phyloP scores from a whole-genome alignment of 1,140 invertebrate genomes.

The Drosophila triauraria region DNA sequence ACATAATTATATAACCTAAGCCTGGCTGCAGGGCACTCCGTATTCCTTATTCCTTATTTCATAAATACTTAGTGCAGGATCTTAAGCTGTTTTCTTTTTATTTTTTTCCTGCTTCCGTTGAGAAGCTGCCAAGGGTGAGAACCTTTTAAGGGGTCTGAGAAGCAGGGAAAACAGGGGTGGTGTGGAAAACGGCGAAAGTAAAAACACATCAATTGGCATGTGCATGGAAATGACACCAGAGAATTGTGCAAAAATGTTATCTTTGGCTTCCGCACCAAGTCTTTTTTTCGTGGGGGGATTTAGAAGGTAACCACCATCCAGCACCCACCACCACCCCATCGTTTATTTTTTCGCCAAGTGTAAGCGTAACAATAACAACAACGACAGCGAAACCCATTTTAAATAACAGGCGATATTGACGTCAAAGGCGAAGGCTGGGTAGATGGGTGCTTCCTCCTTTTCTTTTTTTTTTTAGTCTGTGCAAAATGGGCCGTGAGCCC shows the following conservation, averaged over 20 bases:
- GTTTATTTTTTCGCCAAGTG: slow-evolving; percentile 44
- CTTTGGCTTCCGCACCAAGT: slow-evolving; percentile 82
- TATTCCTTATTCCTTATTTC: slow-evolving; percentile 2
- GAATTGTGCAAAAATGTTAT: slow-evolving; percentile 83
- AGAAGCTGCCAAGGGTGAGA: slow-evolving; percentile 19
- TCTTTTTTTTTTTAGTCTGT: slow-evolving; percentile 24
- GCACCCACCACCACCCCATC: not conserved
- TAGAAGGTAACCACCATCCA: slow-evolving; percentile 25
- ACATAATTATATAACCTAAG: slow-evolving; percentile 1
- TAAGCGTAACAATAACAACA: slow-evolving; percentile 74
- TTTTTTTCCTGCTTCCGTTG: slow-evolving; percentile 9
- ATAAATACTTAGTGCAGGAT: slow-evolving; percentile 32
- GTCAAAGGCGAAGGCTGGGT: slow-evolving; percentile 28
- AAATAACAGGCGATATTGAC: slow-evolving; percentile 71
- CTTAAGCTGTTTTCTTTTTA: slow-evolving; percentile 27
- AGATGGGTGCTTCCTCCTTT: slow-evolving; percentile 1
- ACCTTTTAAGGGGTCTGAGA: not conserved
- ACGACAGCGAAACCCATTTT: slow-evolving; percentile 62
- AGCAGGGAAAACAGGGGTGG: not conserved
- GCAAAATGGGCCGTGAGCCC: slow-evolving; percentile 67
- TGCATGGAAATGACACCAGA: slow-evolving; percentile 83
- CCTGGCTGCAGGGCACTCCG: slow-evolving; percentile 13
- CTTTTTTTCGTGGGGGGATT: slow-evolving; percentile 46
- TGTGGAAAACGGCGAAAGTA: slow-evolving; percentile 62
- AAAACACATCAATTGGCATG: slow-evolving; percentile 83